Evolutionary conservation across 2,888 invertebrate genomes (phyloP).

Genomic region (Apodemia duryi): DNA sequence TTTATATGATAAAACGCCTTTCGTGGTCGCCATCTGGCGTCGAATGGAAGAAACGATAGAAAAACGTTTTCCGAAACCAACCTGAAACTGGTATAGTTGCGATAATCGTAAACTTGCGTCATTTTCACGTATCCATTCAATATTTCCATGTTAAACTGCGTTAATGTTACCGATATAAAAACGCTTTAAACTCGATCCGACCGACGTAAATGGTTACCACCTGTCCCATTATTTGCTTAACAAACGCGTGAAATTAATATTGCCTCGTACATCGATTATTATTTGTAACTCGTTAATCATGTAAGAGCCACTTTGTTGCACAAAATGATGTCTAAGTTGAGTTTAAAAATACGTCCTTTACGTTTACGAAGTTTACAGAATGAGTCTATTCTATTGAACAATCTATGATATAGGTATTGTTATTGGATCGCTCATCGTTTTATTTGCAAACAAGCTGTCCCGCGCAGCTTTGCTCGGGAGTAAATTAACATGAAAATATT

Average conservation of each 20-base stretch:
- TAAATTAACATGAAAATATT: too few species aligned
- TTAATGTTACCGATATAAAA: not conserved
- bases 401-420: too few species aligned
- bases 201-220: conserved; percentile 30
- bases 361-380: too few species aligned
- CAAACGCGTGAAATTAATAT: conserved; percentile 33
- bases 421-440: too few species aligned
- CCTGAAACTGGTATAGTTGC: conserved; percentile 23
- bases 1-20: conserved; percentile 64
- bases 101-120: conserved; percentile 19
- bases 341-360: too few species aligned
- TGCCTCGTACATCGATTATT: conserved; percentile 17
- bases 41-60: conserved; percentile 48
- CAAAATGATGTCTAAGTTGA: not conserved
- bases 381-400: too few species aligned
- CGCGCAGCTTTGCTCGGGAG: too few species aligned
- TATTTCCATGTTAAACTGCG: conserved; percentile 14
- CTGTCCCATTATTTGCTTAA: conserved; percentile 31
- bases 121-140: conserved; percentile 25
- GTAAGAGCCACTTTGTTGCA: not conserved
- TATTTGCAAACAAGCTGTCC: too few species aligned
- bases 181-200: not conserved
- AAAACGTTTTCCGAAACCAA: conserved; percentile 41
- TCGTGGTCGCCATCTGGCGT: conserved; percentile 55
- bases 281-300: conserved; percentile 11